Conservation (phyloP, 1,140 invertebrate genomes). For the Telenomus remus region DNA sequence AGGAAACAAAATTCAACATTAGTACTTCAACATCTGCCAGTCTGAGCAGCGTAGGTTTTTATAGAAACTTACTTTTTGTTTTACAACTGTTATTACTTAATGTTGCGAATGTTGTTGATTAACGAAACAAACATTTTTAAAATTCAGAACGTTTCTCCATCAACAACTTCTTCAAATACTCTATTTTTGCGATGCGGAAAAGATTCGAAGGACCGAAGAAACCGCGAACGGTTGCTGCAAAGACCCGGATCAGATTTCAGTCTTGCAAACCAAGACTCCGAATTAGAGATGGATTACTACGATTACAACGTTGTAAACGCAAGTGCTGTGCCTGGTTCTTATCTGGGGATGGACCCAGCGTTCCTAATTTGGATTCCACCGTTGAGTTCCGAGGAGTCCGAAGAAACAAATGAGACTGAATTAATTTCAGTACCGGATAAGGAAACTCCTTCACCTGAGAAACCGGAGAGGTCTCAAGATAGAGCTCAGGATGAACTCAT, state of each 20-base stretch:
- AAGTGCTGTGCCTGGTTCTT: slow-evolving; percentile 87
- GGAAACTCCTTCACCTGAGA: slow-evolving; percentile 31
- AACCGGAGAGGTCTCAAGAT: neutral
- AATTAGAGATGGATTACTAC: slow-evolving; percentile 91
- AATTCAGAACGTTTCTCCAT: slow-evolving; percentile 81
- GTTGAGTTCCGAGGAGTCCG: slow-evolving; percentile 72
- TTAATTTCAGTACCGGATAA: slow-evolving; percentile 49
- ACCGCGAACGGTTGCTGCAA: slow-evolving; percentile 81
- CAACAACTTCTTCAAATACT: slow-evolving; percentile 78
- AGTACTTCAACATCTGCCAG: slow-evolving; percentile 62
- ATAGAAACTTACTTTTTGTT: neutral
- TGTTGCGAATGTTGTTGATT: no score
- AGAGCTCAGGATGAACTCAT: slow-evolving; percentile 66
- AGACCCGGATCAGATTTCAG: slow-evolving; percentile 86
- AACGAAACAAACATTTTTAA: neutral
- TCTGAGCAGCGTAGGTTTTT: slow-evolving; percentile 65
- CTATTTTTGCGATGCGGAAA: slow-evolving; percentile 75
- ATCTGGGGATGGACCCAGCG: slow-evolving; percentile 90
- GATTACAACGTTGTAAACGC: slow-evolving; percentile 90
- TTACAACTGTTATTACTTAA: neutral
- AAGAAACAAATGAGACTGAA: slow-evolving; percentile 52
- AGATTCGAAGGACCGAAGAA: slow-evolving; percentile 85
- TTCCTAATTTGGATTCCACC: slow-evolving; percentile 91
- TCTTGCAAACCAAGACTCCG: slow-evolving; percentile 81
- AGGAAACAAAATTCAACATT: slow-evolving; percentile 60